Evolutionary conservation across 2,113 vertebrate species (phyloP), one percentile per base, ranked within the genome.

Genomic region (Heterotilapia buettikoferi): DNA sequence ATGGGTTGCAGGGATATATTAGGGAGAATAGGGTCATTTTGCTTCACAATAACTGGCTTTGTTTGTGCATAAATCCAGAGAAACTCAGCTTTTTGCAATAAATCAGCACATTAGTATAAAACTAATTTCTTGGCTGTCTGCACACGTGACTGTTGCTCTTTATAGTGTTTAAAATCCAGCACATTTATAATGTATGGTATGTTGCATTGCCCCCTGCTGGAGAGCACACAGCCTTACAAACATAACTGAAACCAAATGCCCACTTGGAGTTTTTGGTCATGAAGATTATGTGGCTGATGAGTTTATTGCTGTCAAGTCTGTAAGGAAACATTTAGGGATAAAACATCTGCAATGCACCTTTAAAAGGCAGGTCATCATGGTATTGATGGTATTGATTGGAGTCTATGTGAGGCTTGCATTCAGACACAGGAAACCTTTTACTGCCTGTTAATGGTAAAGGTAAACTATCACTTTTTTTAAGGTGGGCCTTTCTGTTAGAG

Each of bases 141-240:
- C 73, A 31, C 9, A 18, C 0, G 1, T 78, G 6, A 0, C 16
- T 71, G 13, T 43, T 0, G 2, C 21, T 21, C 5, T 10, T 18
- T 26, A 73, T 19, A 10, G 9, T 31, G 9, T 18, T 45, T 73
- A 73, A 45, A 31, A 78, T 50, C 24, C 26, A 16, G 38, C n/a
- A 1, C 13, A 0, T 38, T 59, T 45, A 50, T 26, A 26, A 26
- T 6, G 2, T 86, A 2, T 10, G 7, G 12, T 57, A 5, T 83
- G 80, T 73, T 71, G 36, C 9, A 19, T 2, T 3, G 47, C 91
- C 93, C 80, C 73, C 92, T 93, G 78, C 89, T 93, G 93, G 87
- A 88, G 36, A 31, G 14, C 12, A 53, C 12, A 0, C 24, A 10
- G 24, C 14, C 12, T 53, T 54, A 54, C 50, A 54, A 21, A 33